phyloP scores from a whole-genome alignment of 2,113 vertebrate species.

The Rynchops niger region DNA sequence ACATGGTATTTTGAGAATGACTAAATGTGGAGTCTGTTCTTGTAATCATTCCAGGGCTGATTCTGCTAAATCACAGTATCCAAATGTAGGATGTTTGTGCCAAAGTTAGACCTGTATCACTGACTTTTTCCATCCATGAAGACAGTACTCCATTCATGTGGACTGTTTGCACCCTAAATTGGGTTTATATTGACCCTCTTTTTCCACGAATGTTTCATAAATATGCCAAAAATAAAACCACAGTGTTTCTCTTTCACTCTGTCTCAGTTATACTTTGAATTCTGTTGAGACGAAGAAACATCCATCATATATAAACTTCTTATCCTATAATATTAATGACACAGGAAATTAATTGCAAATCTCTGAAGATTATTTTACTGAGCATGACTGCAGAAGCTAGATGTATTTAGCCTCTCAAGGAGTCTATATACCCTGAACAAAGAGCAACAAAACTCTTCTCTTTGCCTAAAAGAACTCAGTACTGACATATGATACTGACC shows the following conservation, averaged over 20 bases:
- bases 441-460: neutral
- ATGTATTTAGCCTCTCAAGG: neutral
- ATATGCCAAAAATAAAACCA: neutral
- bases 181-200: neutral
- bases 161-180: neutral
- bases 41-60: neutral
- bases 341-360: neutral
- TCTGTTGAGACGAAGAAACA: neutral
- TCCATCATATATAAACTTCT: neutral
- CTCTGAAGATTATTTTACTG: neutral
- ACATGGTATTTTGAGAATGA: conserved; percentile 37
- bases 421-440: neutral
- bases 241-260: neutral
- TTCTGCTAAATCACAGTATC: conserved; percentile 28
- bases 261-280: neutral
- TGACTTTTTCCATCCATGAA: conserved; percentile 3
- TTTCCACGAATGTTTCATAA: neutral
- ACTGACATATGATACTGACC: neutral
- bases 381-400: neutral
- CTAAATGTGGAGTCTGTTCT: conserved; percentile 21
- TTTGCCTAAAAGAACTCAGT: neutral
- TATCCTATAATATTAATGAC: neutral
- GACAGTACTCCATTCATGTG: conserved; percentile 3
- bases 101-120: neutral
- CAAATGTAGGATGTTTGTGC: conserved; percentile 16